phyloP scores from a whole-genome alignment of 2,113 vertebrate genomes.

The Tachycineta bicolor region DNA sequence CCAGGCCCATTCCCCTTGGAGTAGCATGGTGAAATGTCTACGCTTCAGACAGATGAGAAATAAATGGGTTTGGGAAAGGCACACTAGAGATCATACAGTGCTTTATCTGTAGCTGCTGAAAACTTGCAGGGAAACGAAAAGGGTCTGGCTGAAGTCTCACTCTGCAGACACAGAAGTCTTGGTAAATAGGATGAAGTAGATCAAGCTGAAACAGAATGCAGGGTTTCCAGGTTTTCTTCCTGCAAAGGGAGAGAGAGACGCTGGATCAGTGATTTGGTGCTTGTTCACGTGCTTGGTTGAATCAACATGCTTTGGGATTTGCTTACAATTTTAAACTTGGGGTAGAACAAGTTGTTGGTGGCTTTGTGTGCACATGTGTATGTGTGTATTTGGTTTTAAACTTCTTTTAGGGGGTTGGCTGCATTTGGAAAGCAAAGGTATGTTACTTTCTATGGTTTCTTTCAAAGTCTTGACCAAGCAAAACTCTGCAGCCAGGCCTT shows the following conservation, averaged over 20 bases:
- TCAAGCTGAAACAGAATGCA: not conserved
- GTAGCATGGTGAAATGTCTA: not conserved
- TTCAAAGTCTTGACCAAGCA: not conserved
- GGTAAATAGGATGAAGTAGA: not conserved
- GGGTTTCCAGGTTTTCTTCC: not conserved
- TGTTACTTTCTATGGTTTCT: not conserved
- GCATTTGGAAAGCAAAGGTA: not conserved
- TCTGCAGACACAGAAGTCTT: not conserved
- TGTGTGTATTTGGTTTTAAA: not conserved
- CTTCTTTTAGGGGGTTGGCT: not conserved
- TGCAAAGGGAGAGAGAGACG: not conserved
- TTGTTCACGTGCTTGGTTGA: not conserved
- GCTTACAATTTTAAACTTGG: not conserved
- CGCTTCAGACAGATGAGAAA: not conserved
- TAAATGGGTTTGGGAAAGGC: not conserved
- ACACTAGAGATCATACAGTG: not conserved
- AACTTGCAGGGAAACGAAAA: not conserved
- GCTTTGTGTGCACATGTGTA: fast-evolving
- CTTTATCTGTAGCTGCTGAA: constrained; percentile 6
- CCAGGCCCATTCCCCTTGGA: not conserved
- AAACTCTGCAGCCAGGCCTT: not conserved
- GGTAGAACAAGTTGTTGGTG: not conserved
- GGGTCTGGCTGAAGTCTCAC: not conserved
- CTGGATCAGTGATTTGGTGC: not conserved
- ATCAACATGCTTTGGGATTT: not conserved